A percentile compares a stretch with the other conserved stretches of the same genome.
Evolutionary conservation across 2,113 vertebrate species (phyloP).

Genomic region (Podiceps cristatus): DNA sequence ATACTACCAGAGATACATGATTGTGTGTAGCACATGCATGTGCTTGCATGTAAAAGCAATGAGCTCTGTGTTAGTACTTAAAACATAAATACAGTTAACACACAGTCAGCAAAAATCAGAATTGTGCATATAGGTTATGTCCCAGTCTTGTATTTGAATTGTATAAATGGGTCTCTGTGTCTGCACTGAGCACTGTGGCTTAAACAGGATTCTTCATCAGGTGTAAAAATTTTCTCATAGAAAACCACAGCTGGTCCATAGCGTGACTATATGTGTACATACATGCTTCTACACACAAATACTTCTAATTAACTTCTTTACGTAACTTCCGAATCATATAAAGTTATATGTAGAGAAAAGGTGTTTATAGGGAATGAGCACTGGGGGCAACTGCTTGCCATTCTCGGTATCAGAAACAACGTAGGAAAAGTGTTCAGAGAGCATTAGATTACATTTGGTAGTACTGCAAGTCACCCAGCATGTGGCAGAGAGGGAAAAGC

Average conservation of each 20-base stretch:
- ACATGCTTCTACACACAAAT: neutral
- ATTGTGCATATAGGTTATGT: neutral
- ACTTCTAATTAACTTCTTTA: neutral
- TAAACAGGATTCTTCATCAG: neutral
- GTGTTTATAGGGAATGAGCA: rapidly evolving
- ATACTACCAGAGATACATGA: rapidly evolving
- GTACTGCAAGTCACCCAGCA: neutral
- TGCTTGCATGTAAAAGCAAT: neutral
- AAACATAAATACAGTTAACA: neutral
- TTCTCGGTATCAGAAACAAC: neutral
- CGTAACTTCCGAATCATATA: neutral
- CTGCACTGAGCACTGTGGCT: neutral
- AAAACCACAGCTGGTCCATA: neutral
- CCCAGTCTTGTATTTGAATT: neutral
- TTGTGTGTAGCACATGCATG: neutral
- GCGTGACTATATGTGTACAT: neutral
- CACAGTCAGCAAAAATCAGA: neutral
- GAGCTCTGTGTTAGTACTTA: neutral
- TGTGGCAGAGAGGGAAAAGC: neutral
- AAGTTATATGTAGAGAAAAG: neutral
- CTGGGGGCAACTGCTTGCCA: neutral
- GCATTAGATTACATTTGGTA: neutral
- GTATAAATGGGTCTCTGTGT: neutral
- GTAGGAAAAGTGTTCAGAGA: neutral
- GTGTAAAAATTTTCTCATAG: rapidly evolving